Evolutionary conservation across 1,140 invertebrate species (phyloP), one percentile per base, ranked within the genome.

Genomic region (Megalopta genalis): DNA sequence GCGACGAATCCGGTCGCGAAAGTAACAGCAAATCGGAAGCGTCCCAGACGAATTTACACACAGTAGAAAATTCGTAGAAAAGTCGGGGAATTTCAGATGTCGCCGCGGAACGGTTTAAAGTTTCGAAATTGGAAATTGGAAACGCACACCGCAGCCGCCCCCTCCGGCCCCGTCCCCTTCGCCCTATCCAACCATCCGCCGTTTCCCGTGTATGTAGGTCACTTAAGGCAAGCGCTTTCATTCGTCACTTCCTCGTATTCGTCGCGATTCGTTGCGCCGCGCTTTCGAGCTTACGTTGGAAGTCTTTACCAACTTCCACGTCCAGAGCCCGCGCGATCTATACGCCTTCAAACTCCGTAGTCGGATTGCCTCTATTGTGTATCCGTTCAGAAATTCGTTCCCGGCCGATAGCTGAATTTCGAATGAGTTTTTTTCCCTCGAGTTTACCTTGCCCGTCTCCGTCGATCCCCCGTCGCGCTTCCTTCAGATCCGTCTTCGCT

Each of bases 91-190:
- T 78, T 70, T 67, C 69, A 60, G 59, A 52, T 54, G 54, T n/a
- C 49, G 71, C 59, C 69, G 9, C 25, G 69, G 60, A 64, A 78
- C 68, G 70, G 59, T 79, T 79, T 79, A 79, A 79, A 79, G 71
- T 73, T 79, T 79, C 49, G 68, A 78, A 72, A 78, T 78, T 74
- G 77, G 77, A 74, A 73, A 79, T 79, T 74, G 77, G 77, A 79
- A 79, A 79, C 63, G 70, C 54, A 79, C 71, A 73, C 71, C 59
- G 60, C 21, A 21, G 6, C 67, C 42, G 9, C 14, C 10, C 14
- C 42, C 42, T 12, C 14, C 42, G 0, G 2, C 42, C 42, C 2
- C 32, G 1, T 4, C 32, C 32, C 32, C 32, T 32, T 32, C 32
- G 32, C 32, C 32, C 32, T 32, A 32, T 32, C 32, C 32, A 32